Percentiles rank a stretch among this genome's conserved stretches.
Evolutionary conservation across 30 jellyfish, hydroid and myxozoan genomes (phyloP).

Genomic region (Aurelia sp.): DNA sequence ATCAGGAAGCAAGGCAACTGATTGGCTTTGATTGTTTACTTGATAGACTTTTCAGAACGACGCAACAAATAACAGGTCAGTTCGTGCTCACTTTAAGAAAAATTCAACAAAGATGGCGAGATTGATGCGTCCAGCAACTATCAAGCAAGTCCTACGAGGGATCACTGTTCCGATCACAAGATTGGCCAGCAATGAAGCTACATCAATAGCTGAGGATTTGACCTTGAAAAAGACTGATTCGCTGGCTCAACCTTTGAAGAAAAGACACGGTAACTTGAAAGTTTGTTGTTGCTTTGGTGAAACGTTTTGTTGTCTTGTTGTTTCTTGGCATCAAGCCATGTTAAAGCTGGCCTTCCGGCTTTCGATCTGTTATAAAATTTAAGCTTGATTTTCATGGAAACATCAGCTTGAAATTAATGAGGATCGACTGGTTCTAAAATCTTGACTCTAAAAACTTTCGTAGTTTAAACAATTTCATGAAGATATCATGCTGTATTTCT

Average conservation of each 20-base stretch:
- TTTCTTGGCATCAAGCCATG: too few relatives aligned
- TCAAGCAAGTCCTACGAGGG: conserved; percentile 38
- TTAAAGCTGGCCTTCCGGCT: too few relatives aligned
- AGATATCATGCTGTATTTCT: too few relatives aligned
- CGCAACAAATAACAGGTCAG: neutral
- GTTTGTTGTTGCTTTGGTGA: too few relatives aligned
- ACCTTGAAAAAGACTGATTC: conserved; percentile 31
- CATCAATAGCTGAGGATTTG: conserved; percentile 24
- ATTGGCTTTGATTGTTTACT: neutral
- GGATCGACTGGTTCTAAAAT: too few relatives aligned
- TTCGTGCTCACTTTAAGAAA: neutral
- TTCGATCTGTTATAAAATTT: too few relatives aligned
- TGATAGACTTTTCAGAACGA: conserved; percentile 3
- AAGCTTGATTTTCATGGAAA: too few relatives aligned
- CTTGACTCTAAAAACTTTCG: too few relatives aligned
- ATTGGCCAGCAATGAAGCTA: conserved; percentile 19
- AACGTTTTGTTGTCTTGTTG: too few relatives aligned
- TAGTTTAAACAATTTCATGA: too few relatives aligned
- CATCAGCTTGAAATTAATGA: too few relatives aligned
- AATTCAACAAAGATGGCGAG: conserved; percentile 47
- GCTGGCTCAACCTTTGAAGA: conserved; percentile 56
- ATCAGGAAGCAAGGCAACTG: neutral
- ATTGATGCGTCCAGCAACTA: conserved; percentile 11
- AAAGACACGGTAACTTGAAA: conserved; percentile 50
- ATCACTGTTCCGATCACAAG: conserved; percentile 4